Conservation (phyloP, 2,888 invertebrate species). For the Melinopterus prodromus region DNA sequence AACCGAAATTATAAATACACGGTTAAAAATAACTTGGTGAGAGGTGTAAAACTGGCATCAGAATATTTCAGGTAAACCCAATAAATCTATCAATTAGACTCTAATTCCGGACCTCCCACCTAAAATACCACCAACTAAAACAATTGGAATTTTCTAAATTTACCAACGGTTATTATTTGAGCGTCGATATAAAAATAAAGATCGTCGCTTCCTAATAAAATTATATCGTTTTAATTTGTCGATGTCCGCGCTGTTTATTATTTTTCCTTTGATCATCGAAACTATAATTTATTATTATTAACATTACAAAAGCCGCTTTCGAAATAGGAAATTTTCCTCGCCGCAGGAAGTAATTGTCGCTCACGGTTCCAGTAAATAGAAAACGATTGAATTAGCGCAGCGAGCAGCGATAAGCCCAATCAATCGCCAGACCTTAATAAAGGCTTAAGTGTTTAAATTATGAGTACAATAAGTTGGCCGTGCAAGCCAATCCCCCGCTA, state of each 20-base stretch:
- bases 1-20: too few species aligned
- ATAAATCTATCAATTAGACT: too few species aligned
- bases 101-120: too few species aligned
- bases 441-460: conserved; percentile 4
- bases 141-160: too few species aligned
- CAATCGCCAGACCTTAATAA: not conserved
- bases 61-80: too few species aligned
- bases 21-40: too few species aligned
- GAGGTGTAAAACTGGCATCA: too few species aligned
- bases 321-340: not conserved
- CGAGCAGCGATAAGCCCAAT: not conserved
- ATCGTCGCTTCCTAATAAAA: not conserved
- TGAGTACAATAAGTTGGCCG: not conserved
- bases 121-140: too few species aligned
- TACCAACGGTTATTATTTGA: not conserved
- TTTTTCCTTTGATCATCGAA: not conserved
- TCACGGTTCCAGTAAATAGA: not conserved
- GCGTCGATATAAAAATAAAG: not conserved
- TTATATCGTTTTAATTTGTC: not conserved
- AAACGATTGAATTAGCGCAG: not conserved
- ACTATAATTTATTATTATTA: not conserved
- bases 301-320: not conserved
- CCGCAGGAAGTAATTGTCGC: not conserved
- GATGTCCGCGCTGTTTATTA: not conserved
- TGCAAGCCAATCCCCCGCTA: conserved; percentile 4